Conservation (phyloP, 2,797 vertebrate species). For the Psittacula echo region DNA sequence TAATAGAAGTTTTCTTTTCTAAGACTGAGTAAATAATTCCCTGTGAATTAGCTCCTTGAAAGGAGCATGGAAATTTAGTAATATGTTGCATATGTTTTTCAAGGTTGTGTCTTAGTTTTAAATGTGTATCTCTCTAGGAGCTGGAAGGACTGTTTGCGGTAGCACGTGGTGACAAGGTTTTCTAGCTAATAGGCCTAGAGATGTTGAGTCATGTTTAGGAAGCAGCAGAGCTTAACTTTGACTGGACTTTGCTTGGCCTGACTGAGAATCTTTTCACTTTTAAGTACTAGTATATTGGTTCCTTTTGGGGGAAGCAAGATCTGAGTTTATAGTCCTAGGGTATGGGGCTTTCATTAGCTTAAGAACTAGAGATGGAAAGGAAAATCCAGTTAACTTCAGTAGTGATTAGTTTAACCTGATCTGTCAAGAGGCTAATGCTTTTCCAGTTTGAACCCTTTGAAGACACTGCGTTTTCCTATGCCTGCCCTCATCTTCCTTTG, state of each 20-base stretch:
- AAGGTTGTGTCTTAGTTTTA: not conserved
- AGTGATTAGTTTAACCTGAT: not conserved
- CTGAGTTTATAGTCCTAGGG: not conserved
- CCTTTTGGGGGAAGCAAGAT: not conserved
- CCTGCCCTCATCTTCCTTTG: not conserved
- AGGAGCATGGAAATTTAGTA: not conserved
- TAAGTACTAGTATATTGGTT: not conserved
- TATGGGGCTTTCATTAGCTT: not conserved
- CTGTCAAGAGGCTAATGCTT: not conserved
- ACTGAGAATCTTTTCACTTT: not conserved
- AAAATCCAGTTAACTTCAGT: not conserved
- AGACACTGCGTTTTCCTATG: not conserved
- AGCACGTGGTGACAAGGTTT: not conserved
- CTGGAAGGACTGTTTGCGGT: not conserved
- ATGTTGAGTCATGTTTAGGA: not conserved
- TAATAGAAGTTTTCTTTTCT: not conserved
- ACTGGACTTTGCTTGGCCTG: not conserved
- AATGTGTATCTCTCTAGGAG: not conserved
- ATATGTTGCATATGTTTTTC: not conserved
- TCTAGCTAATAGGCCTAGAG: not conserved
- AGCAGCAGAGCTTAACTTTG: not conserved
- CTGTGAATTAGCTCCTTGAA: not conserved
- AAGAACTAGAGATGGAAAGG: not conserved
- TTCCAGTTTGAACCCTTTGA: not conserved
- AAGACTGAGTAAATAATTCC: not conserved